Evolutionary conservation across 2,888 invertebrate genomes (phyloP).

Genomic region (Platycnemis pennipes): DNA sequence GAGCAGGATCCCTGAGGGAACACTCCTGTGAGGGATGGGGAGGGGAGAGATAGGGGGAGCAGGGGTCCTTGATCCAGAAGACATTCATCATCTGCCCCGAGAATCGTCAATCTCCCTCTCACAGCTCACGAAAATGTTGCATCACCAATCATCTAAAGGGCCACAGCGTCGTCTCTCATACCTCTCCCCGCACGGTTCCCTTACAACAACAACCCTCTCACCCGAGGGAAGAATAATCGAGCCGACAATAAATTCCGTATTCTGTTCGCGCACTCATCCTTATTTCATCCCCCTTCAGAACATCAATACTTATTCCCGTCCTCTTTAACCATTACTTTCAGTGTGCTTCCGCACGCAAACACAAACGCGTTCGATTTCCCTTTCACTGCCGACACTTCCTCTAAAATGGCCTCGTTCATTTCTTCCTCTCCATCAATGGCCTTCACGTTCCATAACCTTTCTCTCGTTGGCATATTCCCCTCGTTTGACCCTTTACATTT

Average conservation of each 20-base stretch:
- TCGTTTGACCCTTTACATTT: neutral
- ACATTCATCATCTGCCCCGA: constrained; percentile 39
- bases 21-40: neutral
- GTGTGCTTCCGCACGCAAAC: neutral
- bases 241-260: neutral
- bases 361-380: neutral
- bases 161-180: neutral
- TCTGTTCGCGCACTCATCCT: neutral
- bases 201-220: neutral
- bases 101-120: constrained; percentile 23
- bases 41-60: neutral
- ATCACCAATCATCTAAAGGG: constrained; percentile 28
- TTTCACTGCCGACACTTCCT: neutral
- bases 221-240: neutral
- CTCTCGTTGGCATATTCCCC: neutral
- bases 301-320: neutral
- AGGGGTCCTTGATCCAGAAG: constrained; percentile 22
- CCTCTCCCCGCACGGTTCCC: neutral
- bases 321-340: neutral
- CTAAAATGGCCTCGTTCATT: neutral
- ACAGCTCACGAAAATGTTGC: constrained; percentile 5
- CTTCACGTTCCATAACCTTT: neutral
- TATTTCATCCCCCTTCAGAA: neutral
- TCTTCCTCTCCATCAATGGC: neutral
- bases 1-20: neutral